phyloP scores from a whole-genome alignment of 2,888 invertebrate genomes.

The Andrena dorsata region DNA sequence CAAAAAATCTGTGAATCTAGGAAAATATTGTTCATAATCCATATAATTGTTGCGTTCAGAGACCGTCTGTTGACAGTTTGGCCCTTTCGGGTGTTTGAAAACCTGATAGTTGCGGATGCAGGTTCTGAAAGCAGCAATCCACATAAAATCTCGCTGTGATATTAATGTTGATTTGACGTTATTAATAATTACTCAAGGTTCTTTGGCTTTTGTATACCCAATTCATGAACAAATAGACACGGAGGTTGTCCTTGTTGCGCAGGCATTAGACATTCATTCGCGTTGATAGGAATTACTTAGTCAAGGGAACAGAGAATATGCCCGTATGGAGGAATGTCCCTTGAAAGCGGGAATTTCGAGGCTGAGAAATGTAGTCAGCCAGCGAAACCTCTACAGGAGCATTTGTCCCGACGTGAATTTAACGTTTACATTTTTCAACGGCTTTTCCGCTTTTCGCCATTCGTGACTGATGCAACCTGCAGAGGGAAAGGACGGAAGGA shows the following conservation, averaged over 20 bases:
- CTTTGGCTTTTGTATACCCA: neutral
- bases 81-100: no score
- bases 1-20: no score
- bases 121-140: neutral
- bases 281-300: slow-evolving; percentile 7
- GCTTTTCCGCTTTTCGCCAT: neutral
- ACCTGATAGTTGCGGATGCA: no score
- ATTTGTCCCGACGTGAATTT: slow-evolving; percentile 17
- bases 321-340: neutral
- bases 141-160: neutral
- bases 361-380: slow-evolving; percentile 10
- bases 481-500: neutral
- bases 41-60: no score
- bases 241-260: neutral
- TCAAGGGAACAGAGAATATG: neutral
- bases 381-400: slow-evolving; percentile 7
- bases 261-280: slow-evolving; percentile 11
- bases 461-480: neutral
- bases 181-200: neutral
- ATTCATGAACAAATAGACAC: neutral
- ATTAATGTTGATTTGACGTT: neutral
- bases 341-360: slow-evolving; percentile 4
- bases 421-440: slow-evolving; percentile 18
- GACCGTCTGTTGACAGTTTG: no score
- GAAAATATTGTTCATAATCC: no score